Evolutionary conservation across 2,888 invertebrate genomes (phyloP).

Genomic region (Cepaea hortensis): DNA sequence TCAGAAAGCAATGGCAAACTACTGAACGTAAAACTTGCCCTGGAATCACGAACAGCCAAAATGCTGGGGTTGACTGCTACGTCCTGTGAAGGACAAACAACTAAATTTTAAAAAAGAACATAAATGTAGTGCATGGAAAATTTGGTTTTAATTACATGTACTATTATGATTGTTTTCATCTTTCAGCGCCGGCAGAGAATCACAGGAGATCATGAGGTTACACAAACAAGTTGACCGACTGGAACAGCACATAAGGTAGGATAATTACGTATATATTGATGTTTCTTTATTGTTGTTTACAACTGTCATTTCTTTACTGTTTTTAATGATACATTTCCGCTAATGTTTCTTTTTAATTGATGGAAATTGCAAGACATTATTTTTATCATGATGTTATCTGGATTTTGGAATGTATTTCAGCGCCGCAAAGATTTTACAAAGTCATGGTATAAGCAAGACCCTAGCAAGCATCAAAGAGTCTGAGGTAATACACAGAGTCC

Average conservation of each 20-base stretch:
- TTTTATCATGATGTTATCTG: too few relatives aligned
- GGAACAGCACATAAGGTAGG: constrained; percentile 78
- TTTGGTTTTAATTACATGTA: not conserved
- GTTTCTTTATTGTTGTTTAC: not conserved
- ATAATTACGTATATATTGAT: not conserved
- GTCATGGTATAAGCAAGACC: constrained; percentile 78
- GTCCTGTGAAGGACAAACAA: too few relatives aligned
- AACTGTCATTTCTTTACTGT: too few relatives aligned
- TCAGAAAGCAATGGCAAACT: too few relatives aligned
- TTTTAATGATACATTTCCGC: too few relatives aligned
- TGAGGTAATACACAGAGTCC: constrained; percentile 63
- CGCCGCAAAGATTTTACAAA: constrained; percentile 79
- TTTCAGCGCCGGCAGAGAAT: constrained; percentile 31
- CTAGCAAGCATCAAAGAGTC: constrained; percentile 76
- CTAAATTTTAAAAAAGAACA: too few relatives aligned
- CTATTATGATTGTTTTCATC: not conserved
- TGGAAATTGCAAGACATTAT: too few relatives aligned
- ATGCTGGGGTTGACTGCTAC: too few relatives aligned
- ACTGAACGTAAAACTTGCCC: too few relatives aligned
- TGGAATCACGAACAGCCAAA: too few relatives aligned
- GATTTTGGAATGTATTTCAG: constrained; percentile 55
- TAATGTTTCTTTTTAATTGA: too few relatives aligned
- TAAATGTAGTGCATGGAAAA: too few relatives aligned
- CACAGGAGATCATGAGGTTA: constrained; percentile 31
- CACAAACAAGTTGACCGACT: constrained; percentile 77